Percentiles rank a stretch among this genome's conserved stretches.
These are phyloP conservation scores for Amazona finschi DNA, from an alignment of 2,797 vertebrate species.

Conservation along the genomic window DNA sequence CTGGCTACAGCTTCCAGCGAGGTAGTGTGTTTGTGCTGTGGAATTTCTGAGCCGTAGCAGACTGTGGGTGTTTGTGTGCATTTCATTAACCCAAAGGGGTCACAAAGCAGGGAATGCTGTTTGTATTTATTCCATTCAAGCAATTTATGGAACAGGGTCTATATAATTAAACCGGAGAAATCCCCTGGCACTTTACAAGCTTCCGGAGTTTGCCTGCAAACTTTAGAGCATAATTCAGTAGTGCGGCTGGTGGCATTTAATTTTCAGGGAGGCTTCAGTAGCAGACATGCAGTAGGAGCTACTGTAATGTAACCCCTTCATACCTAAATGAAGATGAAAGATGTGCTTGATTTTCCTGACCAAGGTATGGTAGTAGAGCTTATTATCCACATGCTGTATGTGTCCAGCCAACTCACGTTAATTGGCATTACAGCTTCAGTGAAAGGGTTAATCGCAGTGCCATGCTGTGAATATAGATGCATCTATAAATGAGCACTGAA, in stretches of 20 bases:
- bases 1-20: neutral
- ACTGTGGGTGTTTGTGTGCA: slow-evolving; percentile 47
- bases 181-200: slow-evolving; percentile 46
- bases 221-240: slow-evolving; percentile 51
- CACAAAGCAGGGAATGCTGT: slow-evolving; percentile 28
- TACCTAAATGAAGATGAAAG: slow-evolving; percentile 46
- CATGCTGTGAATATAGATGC: neutral
- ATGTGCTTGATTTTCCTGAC: neutral
- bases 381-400: neutral
- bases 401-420: neutral
- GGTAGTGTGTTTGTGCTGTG: slow-evolving; percentile 42
- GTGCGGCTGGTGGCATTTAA: slow-evolving; percentile 55
- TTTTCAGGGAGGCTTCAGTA: slow-evolving; percentile 25
- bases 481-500: slow-evolving; percentile 7
- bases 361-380: neutral
- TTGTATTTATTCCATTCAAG: slow-evolving; percentile 57
- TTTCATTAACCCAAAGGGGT: slow-evolving; percentile 61
- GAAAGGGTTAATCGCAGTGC: slow-evolving; percentile 37
- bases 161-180: slow-evolving; percentile 60
- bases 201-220: slow-evolving; percentile 45
- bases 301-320: slow-evolving; percentile 17
- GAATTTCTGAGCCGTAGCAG: slow-evolving; percentile 33
- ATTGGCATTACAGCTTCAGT: neutral
- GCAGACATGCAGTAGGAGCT: neutral
- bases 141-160: slow-evolving; percentile 49